A percentile compares a stretch with the other conserved stretches of the same genome.
These are phyloP conservation scores for Buphagus erythrorhynchus DNA, from an alignment of 2,797 vertebrate species.

Conservation along the genomic window DNA sequence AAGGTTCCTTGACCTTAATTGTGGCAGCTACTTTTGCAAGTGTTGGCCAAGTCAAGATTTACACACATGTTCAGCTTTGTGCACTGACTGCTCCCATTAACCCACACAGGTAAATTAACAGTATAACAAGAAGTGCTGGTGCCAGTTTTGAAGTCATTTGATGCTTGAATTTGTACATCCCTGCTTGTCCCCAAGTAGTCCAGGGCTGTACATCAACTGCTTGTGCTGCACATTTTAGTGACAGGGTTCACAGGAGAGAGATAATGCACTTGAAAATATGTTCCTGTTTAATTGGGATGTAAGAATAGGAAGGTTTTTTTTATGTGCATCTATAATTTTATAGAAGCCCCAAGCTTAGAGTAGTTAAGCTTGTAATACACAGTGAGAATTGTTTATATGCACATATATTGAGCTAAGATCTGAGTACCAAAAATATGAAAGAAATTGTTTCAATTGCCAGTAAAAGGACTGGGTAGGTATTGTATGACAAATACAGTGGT, in stretches of 20 bases:
- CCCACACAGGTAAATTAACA: neutral
- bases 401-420: neutral
- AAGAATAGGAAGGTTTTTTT: neutral
- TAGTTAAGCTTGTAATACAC: neutral
- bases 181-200: accelerated
- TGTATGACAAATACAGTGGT: neutral
- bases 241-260: neutral
- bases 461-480: neutral
- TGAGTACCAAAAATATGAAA: neutral
- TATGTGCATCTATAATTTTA: neutral
- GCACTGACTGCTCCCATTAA: neutral
- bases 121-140: neutral
- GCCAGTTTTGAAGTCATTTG: neutral
- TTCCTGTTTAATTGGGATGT: neutral
- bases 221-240: neutral
- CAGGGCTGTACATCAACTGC: neutral
- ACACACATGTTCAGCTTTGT: neutral
- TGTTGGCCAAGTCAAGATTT: neutral
- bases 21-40: neutral
- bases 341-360: neutral
- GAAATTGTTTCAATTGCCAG: neutral
- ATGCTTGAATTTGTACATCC: neutral
- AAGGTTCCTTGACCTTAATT: neutral
- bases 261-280: neutral
- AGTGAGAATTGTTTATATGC: neutral